These are phyloP conservation scores for Diaphora mendica DNA, from an alignment of 2,888 invertebrate species.

Conservation along the genomic window DNA sequence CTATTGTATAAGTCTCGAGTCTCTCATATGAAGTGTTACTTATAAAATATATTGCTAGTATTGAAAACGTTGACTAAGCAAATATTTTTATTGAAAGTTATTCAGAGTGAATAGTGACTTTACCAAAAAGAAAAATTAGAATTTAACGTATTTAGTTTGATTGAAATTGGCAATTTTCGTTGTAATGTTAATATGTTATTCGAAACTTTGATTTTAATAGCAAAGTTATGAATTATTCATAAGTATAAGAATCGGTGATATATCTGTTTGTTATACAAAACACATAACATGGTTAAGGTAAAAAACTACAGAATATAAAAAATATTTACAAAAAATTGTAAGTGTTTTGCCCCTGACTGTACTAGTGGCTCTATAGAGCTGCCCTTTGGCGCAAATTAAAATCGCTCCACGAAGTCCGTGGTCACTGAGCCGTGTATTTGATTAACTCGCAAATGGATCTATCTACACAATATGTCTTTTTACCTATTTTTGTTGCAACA, in stretches of 20 bases:
- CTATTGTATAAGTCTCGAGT: slow-evolving; percentile 10
- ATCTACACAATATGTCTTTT: slow-evolving; percentile 40
- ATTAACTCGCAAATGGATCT: slow-evolving; percentile 54
- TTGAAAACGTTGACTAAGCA: not conserved
- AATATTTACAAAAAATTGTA: not conserved
- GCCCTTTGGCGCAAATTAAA: slow-evolving; percentile 51
- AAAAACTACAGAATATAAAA: not conserved
- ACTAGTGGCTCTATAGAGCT: slow-evolving; percentile 31
- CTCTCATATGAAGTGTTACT: slow-evolving; percentile 20
- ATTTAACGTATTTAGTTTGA: not conserved
- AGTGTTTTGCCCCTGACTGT: slow-evolving; percentile 32
- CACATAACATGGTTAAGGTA: not conserved
- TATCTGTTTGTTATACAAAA: not conserved
- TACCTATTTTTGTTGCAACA: slow-evolving; percentile 42
- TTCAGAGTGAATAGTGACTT: not conserved
- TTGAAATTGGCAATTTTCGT: too few species aligned
- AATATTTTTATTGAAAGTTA: not conserved
- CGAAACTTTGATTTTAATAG: not conserved
- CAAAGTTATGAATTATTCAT: not conserved
- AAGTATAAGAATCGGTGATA: too few species aligned
- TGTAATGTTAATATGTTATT: not conserved
- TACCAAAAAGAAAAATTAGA: not conserved
- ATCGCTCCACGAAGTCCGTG: slow-evolving; percentile 49
- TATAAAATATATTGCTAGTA: not conserved
- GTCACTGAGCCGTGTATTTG: slow-evolving; percentile 53